Percentiles rank a stretch among this genome's conserved stretches.
These are phyloP conservation scores for Elmis aenea DNA, from an alignment of 2,888 invertebrate species.

Conservation along the genomic window DNA sequence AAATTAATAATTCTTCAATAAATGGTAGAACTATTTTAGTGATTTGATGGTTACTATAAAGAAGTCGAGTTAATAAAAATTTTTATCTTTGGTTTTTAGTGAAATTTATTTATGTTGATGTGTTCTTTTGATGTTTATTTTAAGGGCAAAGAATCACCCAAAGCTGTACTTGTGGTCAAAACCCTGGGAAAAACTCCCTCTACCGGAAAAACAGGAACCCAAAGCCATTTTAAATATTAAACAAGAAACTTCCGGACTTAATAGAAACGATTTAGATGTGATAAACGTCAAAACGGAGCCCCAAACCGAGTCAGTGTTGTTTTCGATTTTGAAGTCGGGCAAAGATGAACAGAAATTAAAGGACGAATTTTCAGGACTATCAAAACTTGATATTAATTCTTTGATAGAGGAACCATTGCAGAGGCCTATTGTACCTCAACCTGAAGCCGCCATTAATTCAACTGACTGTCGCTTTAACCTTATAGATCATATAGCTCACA, in stretches of 20 bases:
- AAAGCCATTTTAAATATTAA: constrained; percentile 35
- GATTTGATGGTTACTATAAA: too few species aligned
- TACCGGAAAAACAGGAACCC: constrained; percentile 37
- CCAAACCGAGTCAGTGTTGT: constrained; percentile 35
- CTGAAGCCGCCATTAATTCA: constrained; percentile 77
- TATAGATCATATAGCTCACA: constrained; percentile 70
- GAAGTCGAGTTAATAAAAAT: too few species aligned
- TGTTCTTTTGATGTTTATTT: too few species aligned
- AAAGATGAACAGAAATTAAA: constrained; percentile 26
- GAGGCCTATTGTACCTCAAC: constrained; percentile 58
- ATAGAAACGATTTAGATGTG: constrained; percentile 21
- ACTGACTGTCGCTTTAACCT: constrained; percentile 72
- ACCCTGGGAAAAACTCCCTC: constrained; percentile 64
- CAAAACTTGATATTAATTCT: constrained; percentile 31
- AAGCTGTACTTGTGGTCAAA: constrained; percentile 84
- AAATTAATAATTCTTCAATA: too few species aligned
- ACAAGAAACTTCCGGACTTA: constrained; percentile 31
- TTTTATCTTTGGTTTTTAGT: too few species aligned
- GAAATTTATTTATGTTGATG: too few species aligned
- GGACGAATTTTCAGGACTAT: constrained; percentile 21
- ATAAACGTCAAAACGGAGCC: constrained; percentile 10
- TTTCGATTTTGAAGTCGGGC: constrained; percentile 35
- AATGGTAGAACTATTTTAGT: too few species aligned
- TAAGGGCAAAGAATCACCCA: constrained; percentile 73
- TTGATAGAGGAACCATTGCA: constrained; percentile 33